These are phyloP conservation scores for Drosophila lacteicornis DNA, from an alignment of 1,140 invertebrate species.

Conservation along the genomic window DNA sequence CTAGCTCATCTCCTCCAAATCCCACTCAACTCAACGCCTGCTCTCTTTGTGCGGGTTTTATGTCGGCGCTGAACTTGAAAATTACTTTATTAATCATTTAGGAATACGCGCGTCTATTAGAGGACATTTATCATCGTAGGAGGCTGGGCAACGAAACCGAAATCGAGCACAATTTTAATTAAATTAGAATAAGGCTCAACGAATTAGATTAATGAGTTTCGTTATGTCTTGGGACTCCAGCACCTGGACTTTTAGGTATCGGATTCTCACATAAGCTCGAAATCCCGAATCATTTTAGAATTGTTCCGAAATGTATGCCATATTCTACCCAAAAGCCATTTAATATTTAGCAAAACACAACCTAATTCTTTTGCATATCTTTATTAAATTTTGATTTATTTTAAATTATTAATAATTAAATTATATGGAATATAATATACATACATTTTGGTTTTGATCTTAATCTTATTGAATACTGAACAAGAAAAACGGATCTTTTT, in stretches of 20 bases:
- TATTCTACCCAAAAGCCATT: too few relatives aligned
- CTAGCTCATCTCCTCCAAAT: constrained; percentile 5
- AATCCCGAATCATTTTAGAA: not conserved
- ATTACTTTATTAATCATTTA: constrained; percentile 82
- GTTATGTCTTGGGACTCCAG: not conserved
- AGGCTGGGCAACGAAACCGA: constrained; percentile 7
- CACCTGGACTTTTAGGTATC: not conserved
- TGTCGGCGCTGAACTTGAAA: constrained; percentile 75
- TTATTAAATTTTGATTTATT: too few relatives aligned
- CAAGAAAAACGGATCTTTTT: too few relatives aligned
- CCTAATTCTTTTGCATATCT: too few relatives aligned
- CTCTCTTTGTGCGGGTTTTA: constrained; percentile 43
- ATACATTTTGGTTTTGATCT: too few relatives aligned
- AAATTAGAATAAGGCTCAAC: constrained; percentile 22
- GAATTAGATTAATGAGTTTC: constrained; percentile 21
- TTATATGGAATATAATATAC: too few relatives aligned
- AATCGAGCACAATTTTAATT: constrained; percentile 33
- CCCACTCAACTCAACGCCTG: constrained; percentile 29
- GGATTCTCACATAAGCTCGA: not conserved
- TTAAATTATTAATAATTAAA: too few relatives aligned
- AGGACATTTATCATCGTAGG: constrained; percentile 59
- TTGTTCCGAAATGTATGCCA: too few relatives aligned
- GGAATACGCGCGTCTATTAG: constrained; percentile 70
- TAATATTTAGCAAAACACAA: too few relatives aligned
- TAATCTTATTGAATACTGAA: too few relatives aligned